A percentile compares a stretch with the other conserved stretches of the same genome.
Evolutionary conservation across 1,140 invertebrate genomes (phyloP).

Genomic region (Drosophila subobscura): DNA sequence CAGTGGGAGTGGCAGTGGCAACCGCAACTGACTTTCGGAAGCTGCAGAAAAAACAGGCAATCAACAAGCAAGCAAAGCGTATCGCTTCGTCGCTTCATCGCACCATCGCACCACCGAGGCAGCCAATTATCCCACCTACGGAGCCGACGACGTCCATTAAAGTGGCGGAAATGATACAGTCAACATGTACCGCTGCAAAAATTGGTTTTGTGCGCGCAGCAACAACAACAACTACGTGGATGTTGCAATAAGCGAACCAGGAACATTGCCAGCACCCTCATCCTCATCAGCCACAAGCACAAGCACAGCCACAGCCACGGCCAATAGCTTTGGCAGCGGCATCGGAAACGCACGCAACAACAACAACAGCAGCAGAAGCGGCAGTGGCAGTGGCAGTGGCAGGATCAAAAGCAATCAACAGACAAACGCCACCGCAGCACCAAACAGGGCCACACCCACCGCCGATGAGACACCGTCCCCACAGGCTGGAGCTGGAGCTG

Average conservation of each 20-base stretch:
- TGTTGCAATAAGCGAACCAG: conserved; percentile 67
- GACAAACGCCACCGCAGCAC: conserved; percentile 36
- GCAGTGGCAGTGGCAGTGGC: conserved; percentile 36
- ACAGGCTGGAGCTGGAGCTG: conserved; percentile 21
- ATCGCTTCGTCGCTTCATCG: conserved; percentile 28
- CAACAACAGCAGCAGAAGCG: conserved; percentile 24
- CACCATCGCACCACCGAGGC: conserved; percentile 1
- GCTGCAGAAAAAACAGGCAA: conserved; percentile 9
- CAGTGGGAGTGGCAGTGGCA: conserved; percentile 6
- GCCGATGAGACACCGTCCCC: conserved; percentile 50
- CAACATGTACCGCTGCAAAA: conserved; percentile 84
- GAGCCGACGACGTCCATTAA: conserved; percentile 55
- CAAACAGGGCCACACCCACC: conserved; percentile 23
- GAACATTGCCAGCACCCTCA: background rate
- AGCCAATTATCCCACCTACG: conserved; percentile 25
- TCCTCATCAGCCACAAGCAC: conserved; percentile 16
- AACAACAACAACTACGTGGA: conserved; percentile 83
- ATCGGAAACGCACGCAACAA: conserved; percentile 20
- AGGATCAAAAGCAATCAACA: conserved; percentile 68
- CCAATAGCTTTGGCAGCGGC: background rate
- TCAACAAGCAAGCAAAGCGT: conserved; percentile 8
- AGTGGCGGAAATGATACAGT: conserved; percentile 76
- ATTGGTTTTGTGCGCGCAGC: conserved; percentile 85
- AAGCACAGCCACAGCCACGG: conserved; percentile 5
- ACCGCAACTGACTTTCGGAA: conserved; percentile 39